These are phyloP conservation scores for Leptopilina syphax DNA, from an alignment of 2,888 invertebrate genomes.

Conservation along the genomic window DNA sequence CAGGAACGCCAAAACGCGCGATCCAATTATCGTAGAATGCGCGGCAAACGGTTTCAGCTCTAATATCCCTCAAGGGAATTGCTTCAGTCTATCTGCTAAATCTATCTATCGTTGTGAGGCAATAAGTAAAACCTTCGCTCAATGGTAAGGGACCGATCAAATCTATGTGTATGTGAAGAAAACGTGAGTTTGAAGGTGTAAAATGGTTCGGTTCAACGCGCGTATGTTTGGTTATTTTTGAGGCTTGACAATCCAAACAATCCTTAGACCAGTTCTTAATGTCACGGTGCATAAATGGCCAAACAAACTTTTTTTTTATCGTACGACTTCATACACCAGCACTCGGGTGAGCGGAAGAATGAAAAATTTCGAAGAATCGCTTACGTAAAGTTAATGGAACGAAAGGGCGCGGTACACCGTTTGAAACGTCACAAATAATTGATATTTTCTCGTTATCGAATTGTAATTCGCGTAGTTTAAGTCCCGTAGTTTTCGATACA, in stretches of 20 bases:
- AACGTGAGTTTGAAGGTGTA: not conserved
- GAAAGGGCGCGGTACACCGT: not conserved
- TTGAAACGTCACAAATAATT: not conserved
- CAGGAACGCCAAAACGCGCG: not conserved
- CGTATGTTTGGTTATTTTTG: not conserved
- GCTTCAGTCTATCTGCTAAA: not conserved
- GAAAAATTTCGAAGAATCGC: not conserved
- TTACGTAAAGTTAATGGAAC: not conserved
- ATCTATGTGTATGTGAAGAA: not conserved
- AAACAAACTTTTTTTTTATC: not conserved
- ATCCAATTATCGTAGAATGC: not conserved
- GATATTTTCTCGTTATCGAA: not conserved
- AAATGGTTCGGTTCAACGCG: not conserved
- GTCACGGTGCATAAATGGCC: not conserved
- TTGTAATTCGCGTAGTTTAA: not conserved
- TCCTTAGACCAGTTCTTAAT: not conserved
- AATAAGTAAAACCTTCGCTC: not conserved
- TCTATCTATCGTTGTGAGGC: not conserved
- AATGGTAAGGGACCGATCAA: not conserved
- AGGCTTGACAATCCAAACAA: not conserved
- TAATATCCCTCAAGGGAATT: not conserved
- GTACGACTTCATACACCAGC: not conserved
- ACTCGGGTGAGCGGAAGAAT: not conserved
- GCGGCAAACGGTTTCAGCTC: not conserved
- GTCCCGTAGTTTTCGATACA: not conserved